Percentiles rank a stretch among this genome's conserved stretches.
Evolutionary conservation across 2,113 vertebrate genomes (phyloP).

Genomic region (Gambusia holbrooki): DNA sequence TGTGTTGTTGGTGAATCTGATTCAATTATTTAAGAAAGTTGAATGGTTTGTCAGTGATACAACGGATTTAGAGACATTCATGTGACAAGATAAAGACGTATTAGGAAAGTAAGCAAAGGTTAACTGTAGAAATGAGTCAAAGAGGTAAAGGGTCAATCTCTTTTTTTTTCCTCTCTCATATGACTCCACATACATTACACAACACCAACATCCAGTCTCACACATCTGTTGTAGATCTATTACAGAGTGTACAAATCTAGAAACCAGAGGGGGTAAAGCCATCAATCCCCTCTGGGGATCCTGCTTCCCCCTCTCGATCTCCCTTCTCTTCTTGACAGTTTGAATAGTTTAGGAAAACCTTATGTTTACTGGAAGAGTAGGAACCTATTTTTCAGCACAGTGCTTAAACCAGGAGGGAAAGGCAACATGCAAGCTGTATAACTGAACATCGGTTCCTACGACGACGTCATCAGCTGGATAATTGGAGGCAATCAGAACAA

Average conservation of each 20-base stretch:
- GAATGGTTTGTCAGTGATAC: no score
- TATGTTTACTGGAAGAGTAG: slow-evolving; percentile 49
- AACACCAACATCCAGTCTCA: slow-evolving; percentile 19
- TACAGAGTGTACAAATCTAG: slow-evolving; percentile 56
- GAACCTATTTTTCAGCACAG: slow-evolving; percentile 24
- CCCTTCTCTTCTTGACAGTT: slow-evolving; percentile 5
- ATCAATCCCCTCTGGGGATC: slow-evolving; percentile 45
- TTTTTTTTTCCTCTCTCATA: background rate
- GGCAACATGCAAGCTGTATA: slow-evolving; percentile 10
- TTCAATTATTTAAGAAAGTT: no score
- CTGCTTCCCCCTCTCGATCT: slow-evolving; percentile 11
- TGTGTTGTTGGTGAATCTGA: no score
- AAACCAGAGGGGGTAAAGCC: slow-evolving; percentile 53
- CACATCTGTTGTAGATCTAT: slow-evolving; percentile 67
- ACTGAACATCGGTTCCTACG: background rate
- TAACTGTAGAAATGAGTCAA: slow-evolving; percentile 1
- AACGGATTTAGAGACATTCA: no score
- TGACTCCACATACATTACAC: background rate
- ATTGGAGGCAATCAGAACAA: slow-evolving; percentile 23
- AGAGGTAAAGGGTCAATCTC: background rate
- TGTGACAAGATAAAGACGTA: background rate
- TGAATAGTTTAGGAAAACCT: slow-evolving; percentile 31
- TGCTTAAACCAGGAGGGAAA: slow-evolving; percentile 23
- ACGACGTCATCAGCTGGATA: slow-evolving; percentile 3
- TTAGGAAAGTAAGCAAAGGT: background rate